Percentiles rank a stretch among this genome's conserved stretches.
Evolutionary conservation across 1,140 invertebrate species (phyloP).

Genomic region (Drosophila prosaltans): DNA sequence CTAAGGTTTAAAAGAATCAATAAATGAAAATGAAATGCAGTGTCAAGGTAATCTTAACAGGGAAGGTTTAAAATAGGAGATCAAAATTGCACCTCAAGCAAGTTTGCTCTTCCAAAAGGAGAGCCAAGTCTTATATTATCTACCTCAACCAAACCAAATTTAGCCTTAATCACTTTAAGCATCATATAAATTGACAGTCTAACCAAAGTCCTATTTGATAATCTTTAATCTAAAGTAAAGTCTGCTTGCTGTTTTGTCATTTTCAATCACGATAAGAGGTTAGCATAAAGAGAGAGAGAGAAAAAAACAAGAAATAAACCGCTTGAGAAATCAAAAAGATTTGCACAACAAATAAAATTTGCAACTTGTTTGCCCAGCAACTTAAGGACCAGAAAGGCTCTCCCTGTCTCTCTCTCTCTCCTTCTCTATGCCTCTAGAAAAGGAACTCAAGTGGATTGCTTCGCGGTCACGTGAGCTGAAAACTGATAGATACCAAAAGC

Average conservation of each 20-base stretch:
- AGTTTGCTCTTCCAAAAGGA: too few relatives aligned
- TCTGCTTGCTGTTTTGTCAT: conserved; percentile 36
- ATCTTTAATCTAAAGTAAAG: conserved; percentile 4
- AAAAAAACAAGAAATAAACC: conserved; percentile 42
- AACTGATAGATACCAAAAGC: conserved; percentile 51
- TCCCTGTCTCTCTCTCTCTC: not conserved
- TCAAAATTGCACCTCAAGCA: too few relatives aligned
- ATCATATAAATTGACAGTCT: too few relatives aligned
- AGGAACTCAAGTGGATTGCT: conserved; percentile 39
- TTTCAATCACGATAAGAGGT: conserved; percentile 41
- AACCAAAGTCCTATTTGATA: too few relatives aligned
- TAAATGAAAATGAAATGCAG: too few relatives aligned
- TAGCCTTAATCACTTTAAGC: too few relatives aligned
- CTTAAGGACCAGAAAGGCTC: conserved; percentile 50
- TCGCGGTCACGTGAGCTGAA: conserved; percentile 69
- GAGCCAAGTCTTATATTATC: too few relatives aligned
- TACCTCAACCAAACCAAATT: too few relatives aligned
- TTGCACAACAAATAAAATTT: conserved; percentile 65
- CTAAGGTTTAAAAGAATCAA: too few relatives aligned
- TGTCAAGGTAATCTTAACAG: too few relatives aligned
- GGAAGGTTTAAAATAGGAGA: too few relatives aligned
- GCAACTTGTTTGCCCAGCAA: conserved; percentile 64
- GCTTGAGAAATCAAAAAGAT: conserved; percentile 73
- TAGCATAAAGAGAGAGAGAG: not conserved
- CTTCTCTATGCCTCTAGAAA: not conserved